Percentiles rank a stretch among this genome's conserved stretches.
Evolutionary conservation across 2,797 vertebrate species (phyloP).

Genomic region (Pelobates cultripes): DNA sequence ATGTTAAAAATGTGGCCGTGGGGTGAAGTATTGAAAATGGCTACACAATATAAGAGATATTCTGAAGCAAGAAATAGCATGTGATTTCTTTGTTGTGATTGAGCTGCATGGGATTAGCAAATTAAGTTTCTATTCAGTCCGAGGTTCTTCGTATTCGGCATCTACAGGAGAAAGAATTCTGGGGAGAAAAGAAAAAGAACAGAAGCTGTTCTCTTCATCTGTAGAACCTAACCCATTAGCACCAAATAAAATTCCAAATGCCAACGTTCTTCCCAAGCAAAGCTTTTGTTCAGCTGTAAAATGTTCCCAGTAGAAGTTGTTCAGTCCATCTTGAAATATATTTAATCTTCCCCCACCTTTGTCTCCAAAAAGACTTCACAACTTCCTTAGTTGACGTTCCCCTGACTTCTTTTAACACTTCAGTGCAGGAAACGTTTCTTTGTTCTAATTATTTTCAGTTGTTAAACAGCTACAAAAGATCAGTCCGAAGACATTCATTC

Average conservation of each 20-base stretch:
- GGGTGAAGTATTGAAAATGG: slow-evolving; percentile 25
- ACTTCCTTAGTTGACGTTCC: slow-evolving; percentile 64
- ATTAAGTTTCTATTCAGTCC: slow-evolving; percentile 44
- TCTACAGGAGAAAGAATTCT: slow-evolving; percentile 8
- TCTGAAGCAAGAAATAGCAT: slow-evolving; percentile 36
- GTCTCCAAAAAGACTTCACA: slow-evolving; percentile 63
- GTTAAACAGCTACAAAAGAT: slow-evolving; percentile 70
- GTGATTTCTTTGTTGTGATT: slow-evolving; percentile 40
- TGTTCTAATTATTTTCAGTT: slow-evolving; percentile 73
- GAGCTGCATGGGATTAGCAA: slow-evolving; percentile 36
- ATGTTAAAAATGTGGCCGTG: slow-evolving; percentile 23
- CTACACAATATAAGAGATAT: slow-evolving; percentile 33
- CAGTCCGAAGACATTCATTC: slow-evolving; percentile 71
- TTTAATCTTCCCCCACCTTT: slow-evolving; percentile 61
- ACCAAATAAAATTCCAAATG: slow-evolving; percentile 63
- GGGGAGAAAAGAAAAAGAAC: slow-evolving; percentile 15
- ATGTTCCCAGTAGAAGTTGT: slow-evolving; percentile 70
- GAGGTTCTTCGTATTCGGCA: slow-evolving; percentile 18
- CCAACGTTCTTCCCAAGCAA: slow-evolving; percentile 63
- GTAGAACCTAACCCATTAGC: slow-evolving; percentile 54
- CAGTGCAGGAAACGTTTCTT: slow-evolving; percentile 69
- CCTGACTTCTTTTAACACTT: slow-evolving; percentile 68
- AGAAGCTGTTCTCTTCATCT: slow-evolving; percentile 43
- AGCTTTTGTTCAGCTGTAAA: slow-evolving; percentile 66
- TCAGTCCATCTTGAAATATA: slow-evolving; percentile 67